Percentiles rank a stretch among this genome's conserved stretches.
phyloP scores from a whole-genome alignment of 2,797 vertebrate species.

The Catharus ustulatus region DNA sequence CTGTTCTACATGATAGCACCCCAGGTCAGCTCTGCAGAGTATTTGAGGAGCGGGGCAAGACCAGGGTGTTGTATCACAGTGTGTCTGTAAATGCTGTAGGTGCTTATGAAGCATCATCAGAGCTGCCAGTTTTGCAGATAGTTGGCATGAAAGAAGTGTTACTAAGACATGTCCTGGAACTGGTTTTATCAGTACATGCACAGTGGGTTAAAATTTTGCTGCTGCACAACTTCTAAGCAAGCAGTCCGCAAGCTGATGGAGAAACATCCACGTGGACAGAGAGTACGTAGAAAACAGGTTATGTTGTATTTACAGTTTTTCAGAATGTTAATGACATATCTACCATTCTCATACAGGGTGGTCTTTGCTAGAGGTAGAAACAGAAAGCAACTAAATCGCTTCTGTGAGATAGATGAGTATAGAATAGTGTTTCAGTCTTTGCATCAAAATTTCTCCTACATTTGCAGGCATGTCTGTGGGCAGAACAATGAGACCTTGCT shows the following conservation, averaged over 20 bases:
- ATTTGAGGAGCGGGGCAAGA: too few species aligned
- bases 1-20: too few species aligned
- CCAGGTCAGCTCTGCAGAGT: too few species aligned
- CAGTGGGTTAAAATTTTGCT: neutral
- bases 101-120: neutral
- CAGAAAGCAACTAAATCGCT: neutral
- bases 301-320: neutral
- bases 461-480: slow-evolving; percentile 35
- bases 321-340: neutral
- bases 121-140: neutral
- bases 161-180: neutral
- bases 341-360: neutral
- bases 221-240: neutral
- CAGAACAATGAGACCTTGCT: slow-evolving; percentile 39
- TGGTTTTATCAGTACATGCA: too few species aligned
- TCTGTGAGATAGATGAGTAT: neutral
- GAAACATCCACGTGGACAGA: neutral
- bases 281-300: neutral
- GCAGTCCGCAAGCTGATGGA: neutral
- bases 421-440: neutral
- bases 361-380: neutral
- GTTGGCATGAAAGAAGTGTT: neutral
- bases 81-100: neutral
- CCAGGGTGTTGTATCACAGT: too few species aligned
- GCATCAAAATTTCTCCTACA: slow-evolving; percentile 38